phyloP scores from a whole-genome alignment of 2,888 invertebrate species.

The Homarus gammarus region DNA sequence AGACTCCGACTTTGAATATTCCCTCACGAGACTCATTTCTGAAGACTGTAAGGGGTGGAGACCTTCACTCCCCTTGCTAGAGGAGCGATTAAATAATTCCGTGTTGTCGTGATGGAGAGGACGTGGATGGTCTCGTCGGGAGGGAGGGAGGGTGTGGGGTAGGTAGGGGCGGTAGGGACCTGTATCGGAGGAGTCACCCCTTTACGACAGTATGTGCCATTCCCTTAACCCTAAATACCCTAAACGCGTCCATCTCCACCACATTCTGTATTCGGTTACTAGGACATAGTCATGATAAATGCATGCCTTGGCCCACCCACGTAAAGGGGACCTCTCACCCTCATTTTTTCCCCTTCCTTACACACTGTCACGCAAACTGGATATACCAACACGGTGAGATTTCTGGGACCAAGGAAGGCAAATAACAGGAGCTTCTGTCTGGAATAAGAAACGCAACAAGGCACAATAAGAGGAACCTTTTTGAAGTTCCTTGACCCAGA shows the following conservation, averaged over 20 bases:
- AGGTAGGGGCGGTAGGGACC: too few relatives aligned
- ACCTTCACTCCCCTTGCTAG: background rate
- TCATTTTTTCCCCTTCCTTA: background rate
- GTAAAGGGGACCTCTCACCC: background rate
- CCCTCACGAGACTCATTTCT: background rate
- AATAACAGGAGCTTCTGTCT: background rate
- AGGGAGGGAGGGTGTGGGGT: background rate
- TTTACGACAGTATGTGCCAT: background rate
- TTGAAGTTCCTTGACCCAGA: background rate
- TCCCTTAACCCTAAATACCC: background rate
- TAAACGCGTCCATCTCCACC: background rate
- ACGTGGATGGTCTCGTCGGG: background rate
- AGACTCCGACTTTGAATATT: background rate
- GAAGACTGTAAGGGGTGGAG: background rate
- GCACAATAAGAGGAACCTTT: background rate
- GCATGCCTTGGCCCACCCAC: background rate
- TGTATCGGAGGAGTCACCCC: background rate
- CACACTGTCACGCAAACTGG: background rate
- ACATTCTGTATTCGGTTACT: background rate
- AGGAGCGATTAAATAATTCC: background rate
- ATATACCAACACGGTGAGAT: background rate
- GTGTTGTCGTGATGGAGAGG: background rate
- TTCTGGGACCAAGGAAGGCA: background rate
- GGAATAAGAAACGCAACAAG: background rate
- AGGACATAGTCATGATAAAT: background rate